These are phyloP conservation scores for Bos javanicus DNA, from an alignment of 2,113 vertebrate species.

Conservation along the genomic window DNA sequence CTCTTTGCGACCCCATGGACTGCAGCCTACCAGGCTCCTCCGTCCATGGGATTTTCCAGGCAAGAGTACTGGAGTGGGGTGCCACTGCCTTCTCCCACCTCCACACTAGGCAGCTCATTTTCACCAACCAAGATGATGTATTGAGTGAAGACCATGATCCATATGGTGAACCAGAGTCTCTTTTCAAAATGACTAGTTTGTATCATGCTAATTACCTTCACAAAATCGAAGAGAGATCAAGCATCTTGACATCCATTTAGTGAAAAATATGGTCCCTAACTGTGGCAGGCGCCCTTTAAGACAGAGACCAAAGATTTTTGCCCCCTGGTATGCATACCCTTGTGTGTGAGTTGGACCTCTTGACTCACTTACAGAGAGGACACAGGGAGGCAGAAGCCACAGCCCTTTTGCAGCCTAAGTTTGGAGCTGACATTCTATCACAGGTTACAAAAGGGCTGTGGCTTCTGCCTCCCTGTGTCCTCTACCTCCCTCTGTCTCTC, in stretches of 20 bases:
- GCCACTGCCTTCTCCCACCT: neutral
- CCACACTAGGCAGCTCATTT: neutral
- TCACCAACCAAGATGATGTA: neutral
- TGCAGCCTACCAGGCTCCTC: too few relatives aligned
- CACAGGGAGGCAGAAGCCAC: neutral
- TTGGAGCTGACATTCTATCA: neutral
- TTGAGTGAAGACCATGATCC: neutral
- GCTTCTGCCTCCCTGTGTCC: neutral
- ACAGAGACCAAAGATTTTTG: neutral
- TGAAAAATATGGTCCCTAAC: neutral
- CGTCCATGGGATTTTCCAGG: too few relatives aligned
- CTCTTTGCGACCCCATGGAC: too few relatives aligned
- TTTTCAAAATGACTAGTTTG: neutral
- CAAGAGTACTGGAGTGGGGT: too few relatives aligned
- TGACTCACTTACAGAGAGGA: neutral
- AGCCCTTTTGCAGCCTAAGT: neutral
- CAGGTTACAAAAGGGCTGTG: neutral
- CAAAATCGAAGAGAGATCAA: neutral
- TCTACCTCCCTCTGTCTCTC: neutral
- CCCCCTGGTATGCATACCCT: neutral
- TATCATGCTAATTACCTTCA: neutral
- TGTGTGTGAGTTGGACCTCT: neutral
- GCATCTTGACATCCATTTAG: neutral
- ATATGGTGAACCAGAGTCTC: neutral
- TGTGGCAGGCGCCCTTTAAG: neutral